A percentile compares a stretch with the other conserved stretches of the same genome.
These are phyloP conservation scores for Penaeus indicus DNA, from an alignment of 1,140 invertebrate genomes.

Conservation along the genomic window DNA sequence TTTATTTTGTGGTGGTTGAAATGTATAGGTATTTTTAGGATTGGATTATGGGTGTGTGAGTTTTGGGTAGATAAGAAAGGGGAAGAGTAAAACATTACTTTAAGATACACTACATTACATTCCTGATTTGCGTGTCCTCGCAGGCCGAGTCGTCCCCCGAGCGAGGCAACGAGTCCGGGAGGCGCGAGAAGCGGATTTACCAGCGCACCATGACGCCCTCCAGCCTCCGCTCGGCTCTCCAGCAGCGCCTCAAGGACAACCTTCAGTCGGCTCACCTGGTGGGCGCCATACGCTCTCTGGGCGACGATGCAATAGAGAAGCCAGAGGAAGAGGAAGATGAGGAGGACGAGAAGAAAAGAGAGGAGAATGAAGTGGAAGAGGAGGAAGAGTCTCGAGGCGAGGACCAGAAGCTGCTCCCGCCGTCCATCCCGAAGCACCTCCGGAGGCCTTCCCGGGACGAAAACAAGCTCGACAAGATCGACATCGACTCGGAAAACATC, in stretches of 20 bases:
- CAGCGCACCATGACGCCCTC: constrained; percentile 67
- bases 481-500: constrained; percentile 91
- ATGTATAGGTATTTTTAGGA: too few relatives aligned
- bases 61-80: too few relatives aligned
- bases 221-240: constrained; percentile 66
- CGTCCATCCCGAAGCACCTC: constrained; percentile 69
- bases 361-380: constrained; percentile 49
- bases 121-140: not conserved
- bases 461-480: constrained; percentile 78
- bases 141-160: constrained; percentile 27
- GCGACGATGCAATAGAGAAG: constrained; percentile 42
- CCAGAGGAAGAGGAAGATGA: constrained; percentile 45
- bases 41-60: too few relatives aligned
- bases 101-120: too few relatives aligned
- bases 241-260: constrained; percentile 66
- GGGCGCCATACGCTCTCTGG: constrained; percentile 66
- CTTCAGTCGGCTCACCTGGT: constrained; percentile 66
- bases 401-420: constrained; percentile 67
- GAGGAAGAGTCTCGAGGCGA: constrained; percentile 43
- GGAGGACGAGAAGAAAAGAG: constrained; percentile 36
- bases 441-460: constrained; percentile 66
- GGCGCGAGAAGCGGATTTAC: constrained; percentile 66
- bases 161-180: not conserved
- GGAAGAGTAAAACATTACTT: too few relatives aligned
- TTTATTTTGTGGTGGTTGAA: too few relatives aligned